These are phyloP conservation scores for Vanessa tameamea DNA, from an alignment of 1,140 invertebrate genomes.

Conservation along the genomic window DNA sequence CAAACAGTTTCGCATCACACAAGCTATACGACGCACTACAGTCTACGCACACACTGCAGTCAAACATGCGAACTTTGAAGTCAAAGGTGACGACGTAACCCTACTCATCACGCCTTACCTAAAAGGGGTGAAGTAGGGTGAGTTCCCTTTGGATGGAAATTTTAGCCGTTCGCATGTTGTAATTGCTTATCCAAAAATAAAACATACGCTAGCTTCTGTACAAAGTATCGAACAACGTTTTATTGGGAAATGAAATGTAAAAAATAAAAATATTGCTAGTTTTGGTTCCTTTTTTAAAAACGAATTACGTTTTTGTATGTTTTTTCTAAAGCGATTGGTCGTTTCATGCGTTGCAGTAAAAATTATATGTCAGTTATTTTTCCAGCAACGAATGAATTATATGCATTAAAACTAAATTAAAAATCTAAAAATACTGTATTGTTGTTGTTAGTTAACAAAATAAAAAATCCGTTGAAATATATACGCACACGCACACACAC, in stretches of 20 bases:
- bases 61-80: slow-evolving; percentile 40
- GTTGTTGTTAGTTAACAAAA: no score
- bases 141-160: slow-evolving; percentile 27
- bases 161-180: slow-evolving; percentile 2
- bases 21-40: neutral
- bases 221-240: slow-evolving; percentile 8
- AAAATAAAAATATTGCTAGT: neutral
- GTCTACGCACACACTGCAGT: slow-evolving; percentile 33
- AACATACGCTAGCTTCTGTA: neutral
- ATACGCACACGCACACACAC: no score
- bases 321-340: neutral
- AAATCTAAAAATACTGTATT: no score
- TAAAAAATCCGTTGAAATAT: no score
- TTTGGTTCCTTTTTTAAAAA: neutral
- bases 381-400: no score
- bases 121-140: slow-evolving; percentile 28
- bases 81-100: slow-evolving; percentile 38
- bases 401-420: no score
- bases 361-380: no score
- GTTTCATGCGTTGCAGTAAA: neutral
- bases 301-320: neutral
- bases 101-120: slow-evolving; percentile 32
- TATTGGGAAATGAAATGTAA: neutral
- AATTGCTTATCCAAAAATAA: slow-evolving; percentile 5
- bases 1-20: slow-evolving; percentile 3